A percentile compares a stretch with the other conserved stretches of the same genome.
Conservation (phyloP, 2,888 invertebrate species). For the Glyphotaelius pellucidus region DNA sequence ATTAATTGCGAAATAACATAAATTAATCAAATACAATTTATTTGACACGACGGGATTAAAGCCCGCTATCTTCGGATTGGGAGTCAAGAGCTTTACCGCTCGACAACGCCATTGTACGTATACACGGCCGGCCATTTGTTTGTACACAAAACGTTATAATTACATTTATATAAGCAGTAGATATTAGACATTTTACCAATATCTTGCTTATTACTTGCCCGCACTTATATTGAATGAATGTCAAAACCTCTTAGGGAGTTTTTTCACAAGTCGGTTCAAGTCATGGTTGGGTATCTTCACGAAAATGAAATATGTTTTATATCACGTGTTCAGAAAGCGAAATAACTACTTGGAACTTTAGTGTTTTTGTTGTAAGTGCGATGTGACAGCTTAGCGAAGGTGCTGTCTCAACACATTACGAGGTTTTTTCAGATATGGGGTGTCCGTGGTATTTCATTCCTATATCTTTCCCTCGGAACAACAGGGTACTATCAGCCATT, state of each 20-base stretch:
- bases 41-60: too few species aligned
- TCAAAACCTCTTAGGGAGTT: not conserved
- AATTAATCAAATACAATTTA: too few species aligned
- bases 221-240: not conserved
- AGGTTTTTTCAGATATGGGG: not conserved
- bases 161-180: too few species aligned
- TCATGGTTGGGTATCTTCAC: not conserved
- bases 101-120: too few species aligned
- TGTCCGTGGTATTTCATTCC: not conserved
- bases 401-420: not conserved
- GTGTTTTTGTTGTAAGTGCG: not conserved
- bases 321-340: not conserved
- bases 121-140: too few species aligned
- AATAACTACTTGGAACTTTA: not conserved
- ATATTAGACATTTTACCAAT: too few species aligned
- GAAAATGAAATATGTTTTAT: not conserved
- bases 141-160: too few species aligned
- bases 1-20: too few species aligned
- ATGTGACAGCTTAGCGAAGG: not conserved
- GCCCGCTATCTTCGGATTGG: too few species aligned
- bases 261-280: not conserved
- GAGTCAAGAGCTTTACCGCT: too few species aligned
- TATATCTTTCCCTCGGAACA: too few species aligned
- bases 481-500: too few species aligned
- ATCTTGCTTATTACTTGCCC: not conserved